These are phyloP conservation scores for Mola mola DNA, from an alignment of 2,113 vertebrate genomes.

Conservation along the genomic window DNA sequence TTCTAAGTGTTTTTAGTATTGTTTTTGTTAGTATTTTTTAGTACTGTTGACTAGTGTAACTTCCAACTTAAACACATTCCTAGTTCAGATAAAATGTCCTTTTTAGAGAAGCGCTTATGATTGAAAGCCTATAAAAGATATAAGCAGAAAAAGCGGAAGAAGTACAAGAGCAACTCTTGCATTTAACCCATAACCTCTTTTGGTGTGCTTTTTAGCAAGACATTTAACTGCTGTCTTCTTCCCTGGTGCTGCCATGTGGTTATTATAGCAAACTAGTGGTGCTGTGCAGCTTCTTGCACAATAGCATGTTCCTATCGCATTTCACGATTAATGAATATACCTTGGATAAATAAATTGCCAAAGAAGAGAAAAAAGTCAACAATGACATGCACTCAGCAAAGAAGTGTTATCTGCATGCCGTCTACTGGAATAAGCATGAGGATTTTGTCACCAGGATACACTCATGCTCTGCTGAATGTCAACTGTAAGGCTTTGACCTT, in stretches of 20 bases:
- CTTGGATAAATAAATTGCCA: slow-evolving; percentile 5
- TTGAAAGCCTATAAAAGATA: too few species aligned
- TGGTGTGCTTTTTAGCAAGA: slow-evolving; percentile 12
- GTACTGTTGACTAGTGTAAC: too few species aligned
- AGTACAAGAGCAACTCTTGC: slow-evolving; percentile 1
- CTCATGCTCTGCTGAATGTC: slow-evolving; percentile 3
- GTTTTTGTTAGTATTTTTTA: too few species aligned
- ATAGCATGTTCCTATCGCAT: too few species aligned
- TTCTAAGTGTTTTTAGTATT: too few species aligned
- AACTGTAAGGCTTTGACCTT: slow-evolving; percentile 8
- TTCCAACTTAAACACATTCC: too few species aligned
- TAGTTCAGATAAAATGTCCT: too few species aligned
- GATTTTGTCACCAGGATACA: slow-evolving; percentile 2
- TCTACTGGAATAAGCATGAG: slow-evolving; percentile 7
- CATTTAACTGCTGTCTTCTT: not conserved
- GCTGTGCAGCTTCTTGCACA: too few species aligned
- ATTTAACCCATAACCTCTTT: not conserved
- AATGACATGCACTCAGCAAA: slow-evolving; percentile 15
- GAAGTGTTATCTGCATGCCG: slow-evolving; percentile 31
- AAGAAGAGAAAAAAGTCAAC: not conserved
- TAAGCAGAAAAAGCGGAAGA: not conserved
- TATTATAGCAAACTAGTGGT: too few species aligned
- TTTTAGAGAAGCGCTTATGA: too few species aligned
- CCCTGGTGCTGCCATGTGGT: too few species aligned
- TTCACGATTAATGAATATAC: slow-evolving; percentile 5